Evolutionary conservation across 2,113 vertebrate species (phyloP).

Genomic region (Channa maculata): DNA sequence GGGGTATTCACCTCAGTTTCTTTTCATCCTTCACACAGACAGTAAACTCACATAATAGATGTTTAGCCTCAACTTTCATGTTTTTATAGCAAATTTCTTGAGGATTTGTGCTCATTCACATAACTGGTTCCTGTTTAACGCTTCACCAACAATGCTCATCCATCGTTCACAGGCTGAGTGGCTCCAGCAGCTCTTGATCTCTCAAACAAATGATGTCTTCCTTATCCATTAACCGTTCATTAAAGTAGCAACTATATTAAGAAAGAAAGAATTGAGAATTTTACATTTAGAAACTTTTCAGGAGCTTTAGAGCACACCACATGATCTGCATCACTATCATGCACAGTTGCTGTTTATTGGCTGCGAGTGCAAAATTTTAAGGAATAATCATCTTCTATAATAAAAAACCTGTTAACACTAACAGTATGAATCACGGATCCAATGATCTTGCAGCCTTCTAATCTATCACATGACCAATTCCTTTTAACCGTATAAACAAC

Average conservation of each 20-base stretch:
- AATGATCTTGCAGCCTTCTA: no score
- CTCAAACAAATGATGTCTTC: constrained; percentile 24
- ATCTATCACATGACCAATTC: no score
- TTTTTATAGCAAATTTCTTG: constrained; percentile 5
- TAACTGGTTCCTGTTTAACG: constrained; percentile 1
- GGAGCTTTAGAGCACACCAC: no score
- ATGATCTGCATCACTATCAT: no score
- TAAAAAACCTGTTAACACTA: no score
- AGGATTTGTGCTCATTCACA: constrained; percentile 1
- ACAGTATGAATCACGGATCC: no score
- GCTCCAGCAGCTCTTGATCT: not conserved
- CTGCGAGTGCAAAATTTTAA: no score
- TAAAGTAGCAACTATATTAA: not conserved
- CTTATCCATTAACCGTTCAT: not conserved
- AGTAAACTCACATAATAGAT: constrained; percentile 33
- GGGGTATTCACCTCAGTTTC: not conserved
- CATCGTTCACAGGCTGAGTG: not conserved
- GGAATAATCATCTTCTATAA: no score
- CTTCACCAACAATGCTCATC: constrained; percentile 1
- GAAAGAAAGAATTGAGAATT: no score
- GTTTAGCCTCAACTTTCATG: constrained; percentile 9
- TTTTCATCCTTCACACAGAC: constrained; percentile 12
- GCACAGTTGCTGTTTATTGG: no score
- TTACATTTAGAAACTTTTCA: no score
- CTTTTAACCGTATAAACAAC: no score